Evolutionary conservation across 2,888 invertebrate species (phyloP).

Genomic region (Amiota mariae): DNA sequence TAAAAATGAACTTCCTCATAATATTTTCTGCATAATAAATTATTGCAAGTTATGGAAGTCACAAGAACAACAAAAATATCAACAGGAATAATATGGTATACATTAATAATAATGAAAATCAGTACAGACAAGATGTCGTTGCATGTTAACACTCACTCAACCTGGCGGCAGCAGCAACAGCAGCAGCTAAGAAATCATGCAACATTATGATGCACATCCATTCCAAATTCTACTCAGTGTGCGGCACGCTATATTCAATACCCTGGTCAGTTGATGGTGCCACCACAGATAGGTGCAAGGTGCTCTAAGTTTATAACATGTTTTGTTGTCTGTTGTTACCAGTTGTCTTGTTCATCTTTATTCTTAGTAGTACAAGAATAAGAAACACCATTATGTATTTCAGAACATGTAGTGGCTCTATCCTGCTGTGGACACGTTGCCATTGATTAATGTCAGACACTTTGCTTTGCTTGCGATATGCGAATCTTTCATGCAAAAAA

Average conservation of each 20-base stretch:
- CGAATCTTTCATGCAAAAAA: conserved; percentile 1
- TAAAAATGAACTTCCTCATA: too few species aligned
- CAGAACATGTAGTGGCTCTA: conserved; percentile 27
- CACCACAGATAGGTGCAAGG: too few species aligned
- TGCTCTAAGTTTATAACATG: background rate
- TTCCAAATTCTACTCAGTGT: background rate
- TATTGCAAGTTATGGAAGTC: background rate
- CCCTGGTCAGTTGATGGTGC: background rate
- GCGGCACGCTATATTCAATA: background rate
- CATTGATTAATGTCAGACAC: conserved; percentile 60
- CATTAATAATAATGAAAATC: conserved; percentile 21
- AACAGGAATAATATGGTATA: background rate
- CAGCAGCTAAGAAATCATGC: too few species aligned
- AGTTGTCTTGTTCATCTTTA: too few species aligned
- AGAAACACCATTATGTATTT: background rate
- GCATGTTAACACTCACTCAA: conserved; percentile 20
- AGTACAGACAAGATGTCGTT: conserved; percentile 23
- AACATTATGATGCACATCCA: background rate
- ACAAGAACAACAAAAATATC: background rate
- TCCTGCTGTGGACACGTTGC: conserved; percentile 42
- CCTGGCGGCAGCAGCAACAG: background rate
- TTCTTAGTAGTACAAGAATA: background rate
- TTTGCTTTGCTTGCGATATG: background rate
- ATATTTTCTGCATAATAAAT: too few species aligned
- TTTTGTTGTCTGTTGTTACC: too few species aligned